These are phyloP conservation scores for Volucella inflata DNA, from an alignment of 2,888 invertebrate genomes.

Conservation along the genomic window DNA sequence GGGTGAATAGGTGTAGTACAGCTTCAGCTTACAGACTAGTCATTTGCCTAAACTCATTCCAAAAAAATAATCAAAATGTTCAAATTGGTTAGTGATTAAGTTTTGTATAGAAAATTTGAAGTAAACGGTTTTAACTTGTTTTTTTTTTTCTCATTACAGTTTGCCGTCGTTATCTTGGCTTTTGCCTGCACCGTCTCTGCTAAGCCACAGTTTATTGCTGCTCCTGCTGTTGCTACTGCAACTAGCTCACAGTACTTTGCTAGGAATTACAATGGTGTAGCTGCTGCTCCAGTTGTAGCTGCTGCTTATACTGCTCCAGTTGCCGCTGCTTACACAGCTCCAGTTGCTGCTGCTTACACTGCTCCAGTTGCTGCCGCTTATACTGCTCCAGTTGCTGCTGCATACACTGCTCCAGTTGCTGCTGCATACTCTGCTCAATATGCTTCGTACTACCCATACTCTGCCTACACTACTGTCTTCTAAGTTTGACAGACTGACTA, in stretches of 20 bases:
- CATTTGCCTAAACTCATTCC: constrained; percentile 28
- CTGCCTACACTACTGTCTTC: constrained; percentile 78
- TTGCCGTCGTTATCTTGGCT: constrained; percentile 83
- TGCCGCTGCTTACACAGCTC: constrained; percentile 78
- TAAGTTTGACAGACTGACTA: constrained; percentile 70
- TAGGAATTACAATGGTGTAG: constrained; percentile 86
- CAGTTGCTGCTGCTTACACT: constrained; percentile 77
- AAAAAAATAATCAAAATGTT: constrained; percentile 56
- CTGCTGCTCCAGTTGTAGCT: constrained; percentile 82
- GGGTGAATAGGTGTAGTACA: constrained; percentile 49
- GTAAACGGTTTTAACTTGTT: constrained; percentile 23
- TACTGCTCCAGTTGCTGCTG: constrained; percentile 73
- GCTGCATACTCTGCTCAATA: constrained; percentile 69
- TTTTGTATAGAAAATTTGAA: neutral
- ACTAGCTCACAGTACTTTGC: constrained; percentile 86
- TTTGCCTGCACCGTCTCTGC: constrained; percentile 84
- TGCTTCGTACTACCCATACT: constrained; percentile 75
- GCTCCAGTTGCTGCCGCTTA: constrained; percentile 78
- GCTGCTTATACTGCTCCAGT: constrained; percentile 79
- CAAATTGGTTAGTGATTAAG: constrained; percentile 61
- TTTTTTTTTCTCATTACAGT: constrained; percentile 73
- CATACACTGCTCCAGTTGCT: constrained; percentile 78
- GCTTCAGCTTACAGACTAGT: constrained; percentile 59
- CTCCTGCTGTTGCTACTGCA: constrained; percentile 84
- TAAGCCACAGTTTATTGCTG: constrained; percentile 82